Conservation (phyloP, 2,888 invertebrate species). For the Drosophila lacicola region DNA sequence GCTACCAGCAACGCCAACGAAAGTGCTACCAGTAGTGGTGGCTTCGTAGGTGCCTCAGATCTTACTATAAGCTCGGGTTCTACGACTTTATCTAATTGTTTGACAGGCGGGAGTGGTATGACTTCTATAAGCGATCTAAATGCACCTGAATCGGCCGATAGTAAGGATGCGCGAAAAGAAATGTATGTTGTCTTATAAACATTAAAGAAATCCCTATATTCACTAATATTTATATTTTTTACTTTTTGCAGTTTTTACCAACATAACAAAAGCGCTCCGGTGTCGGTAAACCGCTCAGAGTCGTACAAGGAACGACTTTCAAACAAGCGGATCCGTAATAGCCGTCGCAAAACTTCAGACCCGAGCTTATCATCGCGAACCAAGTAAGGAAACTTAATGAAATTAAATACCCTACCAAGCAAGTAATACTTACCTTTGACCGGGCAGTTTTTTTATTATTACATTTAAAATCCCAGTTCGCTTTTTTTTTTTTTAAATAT, state of each 20-base stretch:
- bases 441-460: background rate
- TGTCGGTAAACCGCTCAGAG: slow-evolving; percentile 88
- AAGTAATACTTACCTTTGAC: background rate
- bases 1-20: slow-evolving; percentile 57
- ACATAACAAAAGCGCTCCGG: slow-evolving; percentile 84
- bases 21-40: slow-evolving; percentile 49
- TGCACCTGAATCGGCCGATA: slow-evolving; percentile 82
- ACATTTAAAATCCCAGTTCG: background rate
- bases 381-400: slow-evolving; percentile 86
- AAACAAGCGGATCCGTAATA: slow-evolving; percentile 88
- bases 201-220: background rate
- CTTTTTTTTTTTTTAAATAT: too few species aligned
- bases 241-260: slow-evolving; percentile 71
- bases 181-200: slow-evolving; percentile 59
- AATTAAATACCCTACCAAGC: background rate
- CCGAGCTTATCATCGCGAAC: slow-evolving; percentile 90
- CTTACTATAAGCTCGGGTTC: slow-evolving; percentile 54
- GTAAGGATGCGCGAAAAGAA: slow-evolving; percentile 74
- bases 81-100: slow-evolving; percentile 46
- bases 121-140: slow-evolving; percentile 70
- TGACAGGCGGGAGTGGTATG: slow-evolving; percentile 53
- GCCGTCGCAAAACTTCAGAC: slow-evolving; percentile 92
- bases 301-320: slow-evolving; percentile 90
- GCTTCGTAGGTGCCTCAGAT: slow-evolving; percentile 44
- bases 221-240: background rate